A percentile compares a stretch with the other conserved stretches of the same genome.
phyloP scores from a whole-genome alignment of 2,113 vertebrate species.

The Terrapene triunguis region DNA sequence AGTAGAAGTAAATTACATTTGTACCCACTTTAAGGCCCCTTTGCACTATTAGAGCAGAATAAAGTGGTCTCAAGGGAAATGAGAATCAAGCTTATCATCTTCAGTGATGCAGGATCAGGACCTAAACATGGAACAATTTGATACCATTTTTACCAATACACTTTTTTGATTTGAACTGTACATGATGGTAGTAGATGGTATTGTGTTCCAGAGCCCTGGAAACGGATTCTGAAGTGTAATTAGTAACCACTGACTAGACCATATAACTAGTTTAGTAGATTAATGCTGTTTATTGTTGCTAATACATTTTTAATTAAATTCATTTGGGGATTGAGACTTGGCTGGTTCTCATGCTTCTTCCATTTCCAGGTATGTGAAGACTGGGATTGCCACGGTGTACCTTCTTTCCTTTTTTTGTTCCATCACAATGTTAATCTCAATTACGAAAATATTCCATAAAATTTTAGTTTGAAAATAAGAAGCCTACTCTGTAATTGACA shows the following conservation, averaged over 20 bases:
- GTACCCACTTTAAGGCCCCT: not conserved
- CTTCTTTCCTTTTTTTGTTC: not conserved
- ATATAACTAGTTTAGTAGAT: not conserved
- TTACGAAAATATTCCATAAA: not conserved
- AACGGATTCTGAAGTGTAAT: not conserved
- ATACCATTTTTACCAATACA: not conserved
- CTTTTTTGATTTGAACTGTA: not conserved
- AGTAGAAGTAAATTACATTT: not conserved
- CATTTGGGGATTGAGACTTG: not conserved
- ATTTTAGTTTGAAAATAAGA: not conserved
- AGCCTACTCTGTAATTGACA: not conserved
- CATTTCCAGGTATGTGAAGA: not conserved
- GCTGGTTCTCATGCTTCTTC: not conserved
- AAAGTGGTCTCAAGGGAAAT: not conserved
- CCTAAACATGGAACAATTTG: not conserved
- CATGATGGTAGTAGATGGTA: not conserved
- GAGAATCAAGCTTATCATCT: not conserved
- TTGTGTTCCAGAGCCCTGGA: not conserved
- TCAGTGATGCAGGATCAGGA: not conserved
- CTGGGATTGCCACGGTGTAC: not conserved
- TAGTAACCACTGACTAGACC: rapidly evolving
- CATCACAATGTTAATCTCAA: not conserved
- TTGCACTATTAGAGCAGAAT: not conserved
- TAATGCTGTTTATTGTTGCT: not conserved
- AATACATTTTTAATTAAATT: not conserved